These are phyloP conservation scores for Serranus cabrilla DNA, from an alignment of 2,797 vertebrate species.

Conservation along the genomic window DNA sequence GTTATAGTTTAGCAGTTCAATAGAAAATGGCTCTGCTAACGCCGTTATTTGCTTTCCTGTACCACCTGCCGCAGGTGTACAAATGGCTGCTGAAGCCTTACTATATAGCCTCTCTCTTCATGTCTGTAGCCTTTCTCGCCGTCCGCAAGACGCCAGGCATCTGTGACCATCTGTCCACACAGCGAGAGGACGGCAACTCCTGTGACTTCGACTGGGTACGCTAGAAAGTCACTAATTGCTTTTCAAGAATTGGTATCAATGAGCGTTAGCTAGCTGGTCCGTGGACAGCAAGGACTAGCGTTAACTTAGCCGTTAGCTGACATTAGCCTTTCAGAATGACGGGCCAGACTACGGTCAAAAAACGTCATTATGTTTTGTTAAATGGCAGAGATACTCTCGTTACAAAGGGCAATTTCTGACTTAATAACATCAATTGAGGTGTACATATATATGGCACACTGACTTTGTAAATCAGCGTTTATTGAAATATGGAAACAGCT, in stretches of 20 bases:
- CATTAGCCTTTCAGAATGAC: background rate
- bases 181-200: conserved; percentile 95
- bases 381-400: background rate
- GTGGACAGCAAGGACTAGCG: background rate
- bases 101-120: conserved; percentile 90
- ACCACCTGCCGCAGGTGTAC: conserved; percentile 91
- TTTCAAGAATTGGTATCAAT: rapidly evolving
- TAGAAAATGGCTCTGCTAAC: conserved; percentile 91
- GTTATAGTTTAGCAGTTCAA: rapidly evolving
- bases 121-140: conserved; percentile 90
- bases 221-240: background rate
- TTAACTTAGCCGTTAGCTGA: background rate
- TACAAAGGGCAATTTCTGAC: background rate
- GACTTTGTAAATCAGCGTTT: background rate
- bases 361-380: background rate
- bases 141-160: conserved; percentile 93
- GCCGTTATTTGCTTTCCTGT: conserved; percentile 90
- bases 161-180: conserved; percentile 90
- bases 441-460: background rate
- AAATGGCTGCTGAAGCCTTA: conserved; percentile 95
- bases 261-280: background rate
- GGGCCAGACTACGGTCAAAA: conserved; percentile 9
- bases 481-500: background rate
- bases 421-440: rapidly evolving
- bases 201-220: conserved; percentile 97